Conservation (phyloP, 2,888 invertebrate genomes). For the Chymomyza procnemis region DNA sequence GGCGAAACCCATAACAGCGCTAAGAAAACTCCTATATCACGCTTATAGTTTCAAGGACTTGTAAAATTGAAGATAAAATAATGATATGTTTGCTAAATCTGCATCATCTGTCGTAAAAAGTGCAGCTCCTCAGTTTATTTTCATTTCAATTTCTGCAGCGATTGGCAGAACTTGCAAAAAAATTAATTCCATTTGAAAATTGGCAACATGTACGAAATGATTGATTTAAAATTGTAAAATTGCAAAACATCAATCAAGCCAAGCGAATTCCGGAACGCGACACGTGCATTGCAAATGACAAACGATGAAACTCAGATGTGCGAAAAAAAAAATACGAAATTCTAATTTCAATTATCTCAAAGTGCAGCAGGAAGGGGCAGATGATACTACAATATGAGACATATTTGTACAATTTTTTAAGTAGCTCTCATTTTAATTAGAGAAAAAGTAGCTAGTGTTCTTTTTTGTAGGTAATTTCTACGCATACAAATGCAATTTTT, state of each 20-base stretch:
- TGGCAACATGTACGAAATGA: slow-evolving; percentile 39
- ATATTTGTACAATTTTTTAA: background rate
- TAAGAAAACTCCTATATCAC: too few species aligned
- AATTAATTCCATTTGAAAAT: slow-evolving; percentile 1
- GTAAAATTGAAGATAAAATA: too few species aligned
- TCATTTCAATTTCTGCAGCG: too few species aligned
- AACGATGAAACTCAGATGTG: slow-evolving; percentile 57
- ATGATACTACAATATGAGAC: background rate
- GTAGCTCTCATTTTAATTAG: background rate
- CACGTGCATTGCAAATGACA: slow-evolving; percentile 53
- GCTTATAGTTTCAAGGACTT: too few species aligned
- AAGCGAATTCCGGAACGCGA: slow-evolving; percentile 39
- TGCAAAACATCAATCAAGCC: slow-evolving; percentile 50
- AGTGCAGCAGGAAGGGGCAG: background rate
- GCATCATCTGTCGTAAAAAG: too few species aligned
- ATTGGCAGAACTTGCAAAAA: slow-evolving; percentile 6
- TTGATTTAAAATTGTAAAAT: slow-evolving; percentile 53
- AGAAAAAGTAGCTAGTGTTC: background rate
- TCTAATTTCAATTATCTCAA: slow-evolving; percentile 47
- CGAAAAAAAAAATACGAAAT: slow-evolving; percentile 6
- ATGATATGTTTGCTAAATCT: too few species aligned
- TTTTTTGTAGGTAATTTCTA: slow-evolving; percentile 5
- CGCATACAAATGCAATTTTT: slow-evolving; percentile 47
- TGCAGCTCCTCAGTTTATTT: too few species aligned
- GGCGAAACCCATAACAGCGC: too few species aligned